Base-by-base conservation (phyloP, 23 tunicate genomes). In the Trididemnum nubilum region DNA sequence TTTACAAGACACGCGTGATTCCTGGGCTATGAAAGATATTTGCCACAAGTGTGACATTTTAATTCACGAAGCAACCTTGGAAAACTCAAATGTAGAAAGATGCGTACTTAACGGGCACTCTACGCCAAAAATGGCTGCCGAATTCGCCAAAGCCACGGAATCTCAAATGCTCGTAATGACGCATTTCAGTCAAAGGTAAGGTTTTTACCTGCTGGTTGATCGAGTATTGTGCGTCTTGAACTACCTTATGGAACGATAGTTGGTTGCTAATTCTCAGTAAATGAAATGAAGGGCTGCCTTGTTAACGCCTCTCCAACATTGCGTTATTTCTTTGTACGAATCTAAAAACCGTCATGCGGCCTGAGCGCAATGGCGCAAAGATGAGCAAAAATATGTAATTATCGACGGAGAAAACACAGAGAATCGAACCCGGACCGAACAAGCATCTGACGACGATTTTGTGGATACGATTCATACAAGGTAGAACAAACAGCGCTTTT, bases 41-140 rank as follows among this genome's bases (percentile, higher is more conserved):
- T 94, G 98, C 57, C 76, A 81, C 29, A 63, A 81, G 36, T 85
- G 95, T 57, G 85, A 89, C 44, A 7, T 94, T 37, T 39, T 94
- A 15, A 65, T 94, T 2, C 98, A 94, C 52, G 98, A 94, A 82
- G 95, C 95, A 19, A 94, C 98, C 0, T 80, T 85, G 40, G 95
- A 89, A 58, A 80, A 94, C 35, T 50, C 78, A 1, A 78, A 85
- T 61, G 38, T 65, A 57, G 64, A 78, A 34, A 67, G 77, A 72
- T 85, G 95, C 65, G 76, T 85, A 9, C 82, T 72, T 35, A 85
- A 94, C 58, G 98, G 98, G 1, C 98, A 94, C 51, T 94, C 98
- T n/a, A 94, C 98, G 0, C 95, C 98, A 0, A 23, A 22, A 33
- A 85, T 89, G 91, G 88, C 91, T 0, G 98, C 87, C 35, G 51